These are phyloP conservation scores for Drosophila guanche DNA, from an alignment of 1,140 invertebrate genomes.

Conservation along the genomic window DNA sequence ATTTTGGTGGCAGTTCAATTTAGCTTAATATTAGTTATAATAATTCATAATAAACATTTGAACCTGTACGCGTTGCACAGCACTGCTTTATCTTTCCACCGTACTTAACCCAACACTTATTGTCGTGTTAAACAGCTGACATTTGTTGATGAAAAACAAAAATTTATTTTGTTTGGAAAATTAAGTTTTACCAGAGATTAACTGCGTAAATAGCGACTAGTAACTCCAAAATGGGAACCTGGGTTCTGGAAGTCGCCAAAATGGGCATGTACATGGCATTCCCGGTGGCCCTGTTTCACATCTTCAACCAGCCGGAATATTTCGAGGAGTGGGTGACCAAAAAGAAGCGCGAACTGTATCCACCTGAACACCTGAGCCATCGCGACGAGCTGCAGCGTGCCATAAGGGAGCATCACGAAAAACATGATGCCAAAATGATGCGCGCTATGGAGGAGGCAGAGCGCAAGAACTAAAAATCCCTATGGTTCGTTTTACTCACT, in stretches of 20 bases:
- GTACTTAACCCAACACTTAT: constrained; percentile 25
- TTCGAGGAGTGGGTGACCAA: constrained; percentile 92
- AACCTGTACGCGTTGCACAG: not conserved
- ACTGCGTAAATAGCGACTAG: not conserved
- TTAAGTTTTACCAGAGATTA: not conserved
- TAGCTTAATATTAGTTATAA: too few relatives aligned
- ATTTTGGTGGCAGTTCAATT: too few relatives aligned
- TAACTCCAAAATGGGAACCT: constrained; percentile 86
- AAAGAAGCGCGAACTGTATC: constrained; percentile 88
- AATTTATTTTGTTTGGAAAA: constrained; percentile 16
- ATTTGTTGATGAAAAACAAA: constrained; percentile 54
- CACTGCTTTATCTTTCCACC: not conserved
- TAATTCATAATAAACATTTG: too few relatives aligned
- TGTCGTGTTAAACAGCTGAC: constrained; percentile 40
- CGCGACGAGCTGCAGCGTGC: constrained; percentile 85
- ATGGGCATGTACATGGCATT: constrained; percentile 94
- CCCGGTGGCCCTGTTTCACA: constrained; percentile 92
- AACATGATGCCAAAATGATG: constrained; percentile 83
- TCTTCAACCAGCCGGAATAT: constrained; percentile 92
- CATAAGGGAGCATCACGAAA: constrained; percentile 86
- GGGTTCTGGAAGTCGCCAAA: constrained; percentile 91
- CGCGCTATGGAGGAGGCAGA: constrained; percentile 83
- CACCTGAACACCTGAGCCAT: constrained; percentile 87
- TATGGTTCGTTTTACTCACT: constrained; percentile 10
- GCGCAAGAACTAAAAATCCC: constrained; percentile 54